These are phyloP conservation scores for Nilaparvata lugens DNA, from an alignment of 1,140 invertebrate species.

Conservation along the genomic window DNA sequence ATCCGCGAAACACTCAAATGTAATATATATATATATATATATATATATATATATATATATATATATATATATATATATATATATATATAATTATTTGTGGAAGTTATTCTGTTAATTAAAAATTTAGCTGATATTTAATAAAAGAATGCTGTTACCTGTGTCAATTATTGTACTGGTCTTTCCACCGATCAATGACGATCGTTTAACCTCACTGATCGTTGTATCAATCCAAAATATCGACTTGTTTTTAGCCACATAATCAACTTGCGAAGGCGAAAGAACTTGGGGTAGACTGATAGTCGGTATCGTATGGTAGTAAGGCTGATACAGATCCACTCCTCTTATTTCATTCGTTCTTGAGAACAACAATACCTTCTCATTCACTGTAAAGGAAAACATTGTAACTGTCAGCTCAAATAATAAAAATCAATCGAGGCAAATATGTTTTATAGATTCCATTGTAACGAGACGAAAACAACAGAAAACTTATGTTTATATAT, in stretches of 20 bases:
- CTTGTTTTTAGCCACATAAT: constrained; percentile 53
- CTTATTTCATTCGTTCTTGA: constrained; percentile 66
- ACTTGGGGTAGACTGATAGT: constrained; percentile 55
- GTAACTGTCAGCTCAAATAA: background rate
- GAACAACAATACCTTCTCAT: constrained; percentile 67
- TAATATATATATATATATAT: no score
- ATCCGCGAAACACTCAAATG: no score
- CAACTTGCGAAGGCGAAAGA: constrained; percentile 53
- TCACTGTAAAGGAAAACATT: constrained; percentile 46
- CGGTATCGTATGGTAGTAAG: constrained; percentile 68
- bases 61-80: no score
- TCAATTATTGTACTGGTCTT: constrained; percentile 62
- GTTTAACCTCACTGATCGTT: constrained; percentile 62
- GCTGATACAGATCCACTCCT: constrained; percentile 65
- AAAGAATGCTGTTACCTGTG: constrained; percentile 47
- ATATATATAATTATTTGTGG: no score
- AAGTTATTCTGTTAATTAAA: no score
- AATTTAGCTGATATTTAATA: no score
- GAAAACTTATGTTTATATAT: no score
- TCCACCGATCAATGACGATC: constrained; percentile 54
- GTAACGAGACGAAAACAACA: constrained; percentile 12
- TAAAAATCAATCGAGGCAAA: no score
- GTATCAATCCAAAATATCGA: constrained; percentile 73
- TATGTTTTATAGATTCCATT: constrained; percentile 19
- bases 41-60: no score